phyloP scores from a whole-genome alignment of 2,888 invertebrate species.

The Drosophila flavopinicola region DNA sequence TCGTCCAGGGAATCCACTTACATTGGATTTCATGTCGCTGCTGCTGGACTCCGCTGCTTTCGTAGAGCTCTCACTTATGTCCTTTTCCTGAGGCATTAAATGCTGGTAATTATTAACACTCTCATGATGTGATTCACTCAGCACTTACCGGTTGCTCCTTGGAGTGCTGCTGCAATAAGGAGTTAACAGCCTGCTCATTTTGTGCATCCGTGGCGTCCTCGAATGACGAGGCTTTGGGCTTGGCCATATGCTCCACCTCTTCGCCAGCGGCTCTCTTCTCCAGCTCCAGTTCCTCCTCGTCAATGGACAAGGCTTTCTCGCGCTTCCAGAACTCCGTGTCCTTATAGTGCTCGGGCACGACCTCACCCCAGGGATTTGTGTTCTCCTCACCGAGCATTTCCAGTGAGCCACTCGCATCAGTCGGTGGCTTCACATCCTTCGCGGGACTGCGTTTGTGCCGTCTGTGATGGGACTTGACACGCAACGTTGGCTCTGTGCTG shows the following conservation, averaged over 20 bases:
- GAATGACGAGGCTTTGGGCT: slow-evolving; percentile 82
- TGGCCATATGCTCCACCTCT: slow-evolving; percentile 52
- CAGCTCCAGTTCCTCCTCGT: slow-evolving; percentile 79
- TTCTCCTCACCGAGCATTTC: slow-evolving; percentile 82
- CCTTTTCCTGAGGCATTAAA: slow-evolving; percentile 49
- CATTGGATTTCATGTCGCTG: slow-evolving; percentile 79
- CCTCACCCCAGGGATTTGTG: slow-evolving; percentile 83
- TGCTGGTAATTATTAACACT: slow-evolving; percentile 2
- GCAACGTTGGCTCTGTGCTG: slow-evolving; percentile 80
- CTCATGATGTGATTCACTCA: not conserved
- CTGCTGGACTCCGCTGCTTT: slow-evolving; percentile 47
- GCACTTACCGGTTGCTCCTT: slow-evolving; percentile 76
- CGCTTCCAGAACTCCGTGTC: slow-evolving; percentile 83
- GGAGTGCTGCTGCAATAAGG: slow-evolving; percentile 71
- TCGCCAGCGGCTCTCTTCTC: slow-evolving; percentile 63
- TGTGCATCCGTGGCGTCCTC: slow-evolving; percentile 83
- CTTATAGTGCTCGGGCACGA: slow-evolving; percentile 82
- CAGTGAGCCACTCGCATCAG: slow-evolving; percentile 61
- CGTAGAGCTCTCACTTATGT: slow-evolving; percentile 41
- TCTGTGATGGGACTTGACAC: slow-evolving; percentile 78
- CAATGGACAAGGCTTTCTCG: slow-evolving; percentile 82
- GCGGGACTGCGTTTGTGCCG: slow-evolving; percentile 83
- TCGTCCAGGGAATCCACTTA: slow-evolving; percentile 62
- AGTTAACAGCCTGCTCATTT: slow-evolving; percentile 78
- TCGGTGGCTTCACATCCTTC: slow-evolving; percentile 67